Percentiles rank a stretch among this genome's conserved stretches.
Conservation (phyloP, 2,888 invertebrate species). For the Schizotus pectinicornis region DNA sequence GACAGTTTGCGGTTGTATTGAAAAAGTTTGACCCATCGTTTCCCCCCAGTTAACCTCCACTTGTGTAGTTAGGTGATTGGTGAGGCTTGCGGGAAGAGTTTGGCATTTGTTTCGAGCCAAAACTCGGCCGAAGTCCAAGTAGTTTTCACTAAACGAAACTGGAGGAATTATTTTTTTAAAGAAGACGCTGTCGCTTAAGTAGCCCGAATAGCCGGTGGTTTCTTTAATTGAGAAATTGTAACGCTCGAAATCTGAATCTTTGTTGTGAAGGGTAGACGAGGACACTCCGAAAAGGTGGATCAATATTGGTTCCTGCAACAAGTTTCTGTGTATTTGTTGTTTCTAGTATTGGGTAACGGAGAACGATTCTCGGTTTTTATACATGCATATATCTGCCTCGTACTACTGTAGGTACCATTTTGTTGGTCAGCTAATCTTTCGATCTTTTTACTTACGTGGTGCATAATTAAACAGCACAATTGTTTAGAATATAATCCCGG, state of each 20-base stretch:
- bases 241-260: background rate
- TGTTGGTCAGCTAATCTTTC: background rate
- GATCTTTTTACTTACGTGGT: slow-evolving; percentile 7
- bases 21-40: slow-evolving; percentile 39
- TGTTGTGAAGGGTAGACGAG: background rate
- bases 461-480: slow-evolving; percentile 14
- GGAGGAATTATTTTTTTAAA: slow-evolving; percentile 10
- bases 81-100: slow-evolving; percentile 12
- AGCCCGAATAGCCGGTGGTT: slow-evolving; percentile 12
- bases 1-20: slow-evolving; percentile 45
- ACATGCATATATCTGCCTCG: too few relatives aligned
- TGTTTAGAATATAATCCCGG: slow-evolving; percentile 13
- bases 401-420: too few relatives aligned
- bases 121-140: slow-evolving; percentile 19
- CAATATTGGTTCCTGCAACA: slow-evolving; percentile 12
- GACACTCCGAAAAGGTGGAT: slow-evolving; percentile 16
- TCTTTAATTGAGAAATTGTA: slow-evolving; percentile 14
- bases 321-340: background rate
- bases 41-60: slow-evolving; percentile 26
- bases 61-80: slow-evolving; percentile 17
- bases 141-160: slow-evolving; percentile 16
- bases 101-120: slow-evolving; percentile 3
- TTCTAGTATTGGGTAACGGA: background rate
- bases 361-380: too few relatives aligned
- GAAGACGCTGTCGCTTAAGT: slow-evolving; percentile 16